These are phyloP conservation scores for Artemisiospiza belli DNA, from an alignment of 2,113 vertebrate genomes.

Conservation along the genomic window DNA sequence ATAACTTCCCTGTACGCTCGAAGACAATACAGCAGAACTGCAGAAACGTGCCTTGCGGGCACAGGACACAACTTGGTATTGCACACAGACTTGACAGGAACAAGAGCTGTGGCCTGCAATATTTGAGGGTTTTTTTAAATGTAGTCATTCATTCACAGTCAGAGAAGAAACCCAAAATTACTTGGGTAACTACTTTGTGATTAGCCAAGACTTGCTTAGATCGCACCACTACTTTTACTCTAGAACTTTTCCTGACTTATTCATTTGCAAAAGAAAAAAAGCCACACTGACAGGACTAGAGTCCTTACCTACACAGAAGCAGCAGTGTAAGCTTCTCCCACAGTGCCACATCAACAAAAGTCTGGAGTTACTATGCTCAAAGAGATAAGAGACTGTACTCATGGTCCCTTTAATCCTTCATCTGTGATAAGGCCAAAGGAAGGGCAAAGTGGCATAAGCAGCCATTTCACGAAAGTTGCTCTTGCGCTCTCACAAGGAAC, in stretches of 20 bases:
- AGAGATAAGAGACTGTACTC: background rate
- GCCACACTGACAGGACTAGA: background rate
- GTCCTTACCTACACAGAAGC: background rate
- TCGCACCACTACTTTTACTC: background rate
- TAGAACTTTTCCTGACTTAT: background rate
- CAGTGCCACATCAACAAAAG: background rate
- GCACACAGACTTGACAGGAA: background rate
- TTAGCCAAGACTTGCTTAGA: background rate
- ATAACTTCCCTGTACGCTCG: background rate
- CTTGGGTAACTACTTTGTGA: background rate
- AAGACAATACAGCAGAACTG: background rate
- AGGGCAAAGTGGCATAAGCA: background rate
- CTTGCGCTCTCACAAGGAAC: background rate
- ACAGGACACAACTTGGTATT: background rate
- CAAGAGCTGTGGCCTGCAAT: background rate
- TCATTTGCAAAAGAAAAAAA: background rate
- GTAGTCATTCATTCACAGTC: background rate
- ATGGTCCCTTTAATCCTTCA: background rate
- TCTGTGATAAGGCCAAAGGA: constrained; percentile 10
- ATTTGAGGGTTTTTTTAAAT: background rate
- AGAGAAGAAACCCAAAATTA: background rate
- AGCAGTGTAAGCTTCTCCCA: background rate
- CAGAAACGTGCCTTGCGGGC: background rate
- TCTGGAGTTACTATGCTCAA: background rate
- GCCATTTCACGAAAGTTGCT: background rate